Conservation (phyloP, 1,140 invertebrate genomes). For the Limonius californicus region DNA sequence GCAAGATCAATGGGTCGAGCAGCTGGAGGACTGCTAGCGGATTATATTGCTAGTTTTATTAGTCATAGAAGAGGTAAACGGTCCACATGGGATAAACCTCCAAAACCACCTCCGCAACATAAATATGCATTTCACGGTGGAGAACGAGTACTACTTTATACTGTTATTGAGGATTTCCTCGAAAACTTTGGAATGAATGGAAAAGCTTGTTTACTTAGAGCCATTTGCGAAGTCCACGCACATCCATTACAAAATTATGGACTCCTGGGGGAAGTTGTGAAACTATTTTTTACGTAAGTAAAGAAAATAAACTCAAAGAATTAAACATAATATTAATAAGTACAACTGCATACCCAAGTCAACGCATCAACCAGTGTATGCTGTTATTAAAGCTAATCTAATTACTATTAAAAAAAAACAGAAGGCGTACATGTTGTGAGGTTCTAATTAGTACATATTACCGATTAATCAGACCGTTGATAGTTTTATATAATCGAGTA, state of each 20-base stretch:
- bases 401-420: too few species aligned
- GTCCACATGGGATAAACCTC: constrained; percentile 45
- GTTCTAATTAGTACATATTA: too few species aligned
- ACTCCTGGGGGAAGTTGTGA: constrained; percentile 72
- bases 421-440: too few species aligned
- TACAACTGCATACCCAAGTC: too few species aligned
- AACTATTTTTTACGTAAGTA: constrained; percentile 75
- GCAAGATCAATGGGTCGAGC: constrained; percentile 66
- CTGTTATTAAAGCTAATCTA: too few species aligned
- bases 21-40: constrained; percentile 57
- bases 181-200: constrained; percentile 74
- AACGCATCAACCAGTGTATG: too few species aligned
- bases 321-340: too few species aligned
- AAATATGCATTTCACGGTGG: constrained; percentile 66
- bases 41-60: constrained; percentile 69
- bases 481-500: too few species aligned
- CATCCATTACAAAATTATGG: constrained; percentile 73
- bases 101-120: constrained; percentile 31
- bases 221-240: constrained; percentile 81
- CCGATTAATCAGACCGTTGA: too few species aligned
- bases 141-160: constrained; percentile 71
- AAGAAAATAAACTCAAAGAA: neutral
- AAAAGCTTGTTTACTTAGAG: constrained; percentile 73
- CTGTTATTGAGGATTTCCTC: constrained; percentile 70
- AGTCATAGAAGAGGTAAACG: constrained; percentile 61